These are phyloP conservation scores for Chaetorhynchus papuensis DNA, from an alignment of 2,113 vertebrate genomes.

Conservation along the genomic window DNA sequence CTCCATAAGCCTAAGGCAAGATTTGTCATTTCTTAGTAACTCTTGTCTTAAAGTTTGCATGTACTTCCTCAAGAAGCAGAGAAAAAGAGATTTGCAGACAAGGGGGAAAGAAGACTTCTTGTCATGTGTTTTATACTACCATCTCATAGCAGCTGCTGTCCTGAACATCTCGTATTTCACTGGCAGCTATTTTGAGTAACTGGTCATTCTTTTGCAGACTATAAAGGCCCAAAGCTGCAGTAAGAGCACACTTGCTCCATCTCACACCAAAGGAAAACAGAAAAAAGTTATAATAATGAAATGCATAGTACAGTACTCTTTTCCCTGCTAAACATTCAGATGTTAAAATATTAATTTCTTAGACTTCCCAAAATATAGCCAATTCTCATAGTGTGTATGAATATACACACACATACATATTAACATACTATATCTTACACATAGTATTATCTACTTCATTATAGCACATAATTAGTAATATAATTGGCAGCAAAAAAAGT, in stretches of 20 bases:
- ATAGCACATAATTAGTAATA: not conserved
- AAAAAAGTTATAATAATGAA: not conserved
- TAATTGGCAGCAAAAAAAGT: not conserved
- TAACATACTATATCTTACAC: not conserved
- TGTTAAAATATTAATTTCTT: not conserved
- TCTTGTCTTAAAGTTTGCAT: not conserved
- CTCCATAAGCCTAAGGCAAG: not conserved
- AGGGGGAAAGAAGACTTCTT: not conserved
- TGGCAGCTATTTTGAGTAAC: not conserved
- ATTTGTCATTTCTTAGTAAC: not conserved
- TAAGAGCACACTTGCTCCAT: not conserved
- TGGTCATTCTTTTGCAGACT: not conserved
- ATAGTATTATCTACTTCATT: not conserved
- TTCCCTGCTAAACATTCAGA: not conserved
- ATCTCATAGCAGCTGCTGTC: not conserved
- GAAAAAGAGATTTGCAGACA: not conserved
- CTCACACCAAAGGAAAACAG: not conserved
- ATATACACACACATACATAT: too few relatives aligned
- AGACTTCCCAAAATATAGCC: not conserved
- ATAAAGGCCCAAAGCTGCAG: not conserved
- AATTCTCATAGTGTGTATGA: not conserved
- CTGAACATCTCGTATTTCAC: not conserved
- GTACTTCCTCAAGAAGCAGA: not conserved
- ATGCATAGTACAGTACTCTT: not conserved
- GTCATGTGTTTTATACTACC: not conserved